Evolutionary conservation across 2,797 vertebrate genomes (phyloP), one percentile per base, ranked within the genome.

Genomic region (Lacerta viridis): DNA sequence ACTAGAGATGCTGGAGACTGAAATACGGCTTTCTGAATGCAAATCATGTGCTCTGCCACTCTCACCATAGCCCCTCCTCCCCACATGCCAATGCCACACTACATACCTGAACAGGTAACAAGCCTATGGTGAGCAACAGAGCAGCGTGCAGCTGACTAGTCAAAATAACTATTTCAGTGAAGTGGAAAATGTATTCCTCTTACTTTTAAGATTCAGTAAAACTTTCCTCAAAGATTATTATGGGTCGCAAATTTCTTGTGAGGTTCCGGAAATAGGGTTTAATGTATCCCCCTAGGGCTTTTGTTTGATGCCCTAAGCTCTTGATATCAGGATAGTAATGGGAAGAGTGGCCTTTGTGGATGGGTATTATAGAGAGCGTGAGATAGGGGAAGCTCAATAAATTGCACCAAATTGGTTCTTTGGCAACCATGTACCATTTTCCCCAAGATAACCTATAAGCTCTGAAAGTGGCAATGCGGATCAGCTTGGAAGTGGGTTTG

Each of bases 401-500:
- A 72, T 81, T 72, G 33, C 33, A 41, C 78, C 77, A 8, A 7
- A 1, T 0, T 3, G 59, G 18, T 55, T 92, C 84, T 88, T 83
- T 80, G 87, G 78, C 64, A 69, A 33, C 33, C 29, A 18, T 85
- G 64, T 29, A 2, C 74, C 80, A 75, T 74, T 4, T 61, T 50
- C 33, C 75, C 64, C 71, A 86, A 61, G 68, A 80, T 89, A 75
- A 55, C 84, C 0, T 61, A 13, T 64, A 81, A 69, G 74, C 72
- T 43, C 64, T 71, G 68, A 87, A 33, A 59, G 15, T 90, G 7
- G n/a, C 84, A 84, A 89, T 71, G 75, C 80, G 87, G 43, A 72
- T 41, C 75, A 88, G 71, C 69, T 84, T 55, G 83, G 75, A 91
- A 90, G 86, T 15, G 8, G 1, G 61, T 76, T 50, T 91, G 86